These are phyloP conservation scores for Alfaro cultratus DNA, from an alignment of 2,797 vertebrate species.

Conservation along the genomic window DNA sequence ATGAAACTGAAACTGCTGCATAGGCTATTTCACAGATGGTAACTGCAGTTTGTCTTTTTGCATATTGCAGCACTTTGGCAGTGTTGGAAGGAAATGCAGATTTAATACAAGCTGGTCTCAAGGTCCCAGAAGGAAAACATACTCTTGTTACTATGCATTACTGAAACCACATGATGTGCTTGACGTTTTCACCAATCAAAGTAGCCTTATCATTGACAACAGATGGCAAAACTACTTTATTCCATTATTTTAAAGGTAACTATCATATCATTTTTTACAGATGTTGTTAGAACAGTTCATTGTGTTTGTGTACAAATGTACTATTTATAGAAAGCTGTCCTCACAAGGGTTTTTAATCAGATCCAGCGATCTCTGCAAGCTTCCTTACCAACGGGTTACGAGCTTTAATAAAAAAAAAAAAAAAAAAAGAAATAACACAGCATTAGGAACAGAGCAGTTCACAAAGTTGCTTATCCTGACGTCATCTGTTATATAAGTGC, in stretches of 20 bases:
- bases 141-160: conserved; percentile 36
- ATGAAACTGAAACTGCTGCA: conserved; percentile 45
- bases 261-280: background rate
- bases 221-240: conserved; percentile 23
- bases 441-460: conserved; percentile 15
- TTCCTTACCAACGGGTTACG: conserved; percentile 14
- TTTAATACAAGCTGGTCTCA: conserved; percentile 46
- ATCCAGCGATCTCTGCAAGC: conserved; percentile 5
- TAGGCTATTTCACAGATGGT: conserved; percentile 33
- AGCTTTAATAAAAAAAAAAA: conserved; percentile 23
- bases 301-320: conserved; percentile 6
- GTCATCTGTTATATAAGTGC: conserved; percentile 31
- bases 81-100: conserved; percentile 35
- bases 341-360: conserved; percentile 22
- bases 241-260: conserved; percentile 25
- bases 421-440: background rate
- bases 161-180: conserved; percentile 31
- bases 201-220: conserved; percentile 45
- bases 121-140: conserved; percentile 31
- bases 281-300: background rate
- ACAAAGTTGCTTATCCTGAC: conserved; percentile 20
- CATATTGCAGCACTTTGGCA: conserved; percentile 43
- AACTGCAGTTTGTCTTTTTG: conserved; percentile 54
- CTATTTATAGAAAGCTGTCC: background rate
- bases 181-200: conserved; percentile 40